A percentile compares a stretch with the other conserved stretches of the same genome.
phyloP scores from a whole-genome alignment of 2,113 vertebrate species.

The Varanus salvator region DNA sequence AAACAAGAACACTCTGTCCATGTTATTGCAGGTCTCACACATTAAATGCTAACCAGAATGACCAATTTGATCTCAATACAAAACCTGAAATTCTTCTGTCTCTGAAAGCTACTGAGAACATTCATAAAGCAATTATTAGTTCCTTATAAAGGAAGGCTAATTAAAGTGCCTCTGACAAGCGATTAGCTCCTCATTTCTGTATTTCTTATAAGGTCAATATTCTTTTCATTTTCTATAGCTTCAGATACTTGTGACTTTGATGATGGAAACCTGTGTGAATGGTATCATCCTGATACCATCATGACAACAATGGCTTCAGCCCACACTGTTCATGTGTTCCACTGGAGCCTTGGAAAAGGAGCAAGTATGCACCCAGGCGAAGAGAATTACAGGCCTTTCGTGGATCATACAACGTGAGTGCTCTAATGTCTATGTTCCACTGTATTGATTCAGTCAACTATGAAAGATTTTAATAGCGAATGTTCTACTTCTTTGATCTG shows the following conservation, averaged over 20 bases:
- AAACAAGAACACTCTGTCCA: neutral
- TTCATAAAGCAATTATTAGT: neutral
- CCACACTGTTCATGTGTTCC: conserved; percentile 73
- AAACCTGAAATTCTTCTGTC: neutral
- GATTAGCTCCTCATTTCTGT: neutral
- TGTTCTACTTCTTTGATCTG: neutral
- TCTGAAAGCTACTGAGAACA: neutral
- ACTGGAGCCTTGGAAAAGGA: conserved; percentile 86
- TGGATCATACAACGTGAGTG: conserved; percentile 84
- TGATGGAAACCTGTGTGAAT: conserved; percentile 77
- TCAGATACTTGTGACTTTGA: conserved; percentile 83
- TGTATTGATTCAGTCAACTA: fast-evolving
- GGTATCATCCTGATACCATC: conserved; percentile 69
- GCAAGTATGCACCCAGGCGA: conserved; percentile 81
- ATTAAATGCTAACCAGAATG: neutral
- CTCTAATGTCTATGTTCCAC: neutral
- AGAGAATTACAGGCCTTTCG: conserved; percentile 80
- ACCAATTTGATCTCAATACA: neutral
- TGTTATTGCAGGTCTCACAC: neutral
- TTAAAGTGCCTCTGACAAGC: neutral
- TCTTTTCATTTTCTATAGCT: conserved; percentile 55
- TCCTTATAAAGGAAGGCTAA: neutral
- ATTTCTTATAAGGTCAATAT: neutral
- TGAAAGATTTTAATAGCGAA: neutral
- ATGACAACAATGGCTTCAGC: neutral